Base-by-base conservation (phyloP, 1,140 invertebrate genomes). In the Hypothenemus hampei region DNA sequence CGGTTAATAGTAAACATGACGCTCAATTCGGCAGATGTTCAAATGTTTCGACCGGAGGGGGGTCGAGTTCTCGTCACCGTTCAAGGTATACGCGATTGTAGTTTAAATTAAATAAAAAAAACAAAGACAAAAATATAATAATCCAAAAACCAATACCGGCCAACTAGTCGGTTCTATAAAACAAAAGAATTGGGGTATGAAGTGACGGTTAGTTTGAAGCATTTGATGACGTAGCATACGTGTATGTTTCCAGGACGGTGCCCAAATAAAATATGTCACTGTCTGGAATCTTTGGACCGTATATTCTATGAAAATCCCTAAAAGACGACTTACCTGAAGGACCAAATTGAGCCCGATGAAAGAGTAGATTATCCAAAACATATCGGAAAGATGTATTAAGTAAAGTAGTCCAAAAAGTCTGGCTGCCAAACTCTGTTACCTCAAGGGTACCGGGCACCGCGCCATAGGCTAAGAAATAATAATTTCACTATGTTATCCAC, bases 351-450 rank as follows among this genome's bases (percentile, higher is more conserved):
- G 57, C 31, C 64, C 64, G 48, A 68, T 22, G 57, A 69, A 50
- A 58, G 62, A 50, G 47, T 60, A 58, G 36, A 63, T 53, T 69
- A 72, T 72, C 70, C 70, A 71, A 69, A 61, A 65, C 70, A 72
- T 72, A 59, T 55, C 62, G 62, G 24, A 22, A 37, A 41, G 47
- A 35, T 57, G 16, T 24, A 36, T 21, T 51, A 35, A 8, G 41
- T 13, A 37, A 19, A 5, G 47, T 35, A 21, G 53, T 63, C 53
- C 57, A 57, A 24, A 45, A 21, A 20, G 59, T 65, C 59, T 62
- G 66, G 57, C 66, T 62, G 62, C 56, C 56, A 55, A 54, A 59
- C 61, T 65, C 64, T 68, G 69, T 69, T 71, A 71, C 68, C 69
- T 69, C 65, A 68, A 50, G 58, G 67, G 60, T 64, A 58, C 64